These are phyloP conservation scores for Temnothorax nylanderi DNA, from an alignment of 1,140 invertebrate genomes.

Conservation along the genomic window DNA sequence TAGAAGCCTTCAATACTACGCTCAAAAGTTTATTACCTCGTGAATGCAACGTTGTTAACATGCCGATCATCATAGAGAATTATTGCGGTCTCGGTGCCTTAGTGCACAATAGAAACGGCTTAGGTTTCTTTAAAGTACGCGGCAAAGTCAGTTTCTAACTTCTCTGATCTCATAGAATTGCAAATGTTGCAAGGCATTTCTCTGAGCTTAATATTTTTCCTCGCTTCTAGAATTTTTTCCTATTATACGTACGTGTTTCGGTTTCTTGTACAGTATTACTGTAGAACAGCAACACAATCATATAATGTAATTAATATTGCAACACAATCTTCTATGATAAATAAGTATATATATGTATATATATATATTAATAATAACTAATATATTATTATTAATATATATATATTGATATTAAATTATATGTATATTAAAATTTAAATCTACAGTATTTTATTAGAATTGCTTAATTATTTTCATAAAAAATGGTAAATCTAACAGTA, in stretches of 20 bases:
- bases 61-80: slow-evolving; percentile 92
- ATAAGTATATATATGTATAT: neutral
- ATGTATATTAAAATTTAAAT: slow-evolving; percentile 26
- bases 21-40: slow-evolving; percentile 73
- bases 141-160: slow-evolving; percentile 94
- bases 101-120: slow-evolving; percentile 93
- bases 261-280: slow-evolving; percentile 43
- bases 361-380: neutral
- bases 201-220: slow-evolving; percentile 20
- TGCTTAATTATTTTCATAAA: slow-evolving; percentile 32
- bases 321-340: slow-evolving; percentile 2
- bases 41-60: slow-evolving; percentile 83
- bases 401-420: neutral
- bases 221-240: neutral
- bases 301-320: neutral
- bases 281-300: neutral
- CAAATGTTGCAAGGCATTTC: slow-evolving; percentile 2
- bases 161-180: neutral
- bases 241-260: slow-evolving; percentile 1
- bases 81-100: slow-evolving; percentile 92
- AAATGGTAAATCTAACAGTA: neutral
- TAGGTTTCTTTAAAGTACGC: slow-evolving; percentile 95
- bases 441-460: neutral
- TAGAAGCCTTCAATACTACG: slow-evolving; percentile 86
- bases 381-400: neutral